Base-by-base conservation (phyloP, 2,888 invertebrate species). In the Amphimallon solstitiale region DNA sequence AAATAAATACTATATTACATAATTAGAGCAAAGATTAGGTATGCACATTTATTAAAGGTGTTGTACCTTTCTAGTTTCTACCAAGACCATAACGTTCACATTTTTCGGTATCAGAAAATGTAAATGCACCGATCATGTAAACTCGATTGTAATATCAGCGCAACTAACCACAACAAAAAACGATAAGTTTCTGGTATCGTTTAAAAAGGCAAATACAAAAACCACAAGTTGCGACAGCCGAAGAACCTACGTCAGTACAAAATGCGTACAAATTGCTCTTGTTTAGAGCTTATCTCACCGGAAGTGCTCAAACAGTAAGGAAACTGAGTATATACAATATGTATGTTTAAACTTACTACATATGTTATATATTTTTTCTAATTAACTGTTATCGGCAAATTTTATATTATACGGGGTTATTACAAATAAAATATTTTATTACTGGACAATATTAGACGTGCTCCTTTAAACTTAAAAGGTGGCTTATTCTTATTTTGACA, bases 11-110 rank as follows among this genome's bases (percentile, higher is more conserved):
- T 5, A 29, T 37, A 52, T 52, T 52, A 52, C 52, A 37, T 17
- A 38, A 19, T 37, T 38, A 37, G 17, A 7, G 19, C 52, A 52
- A 15, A 52, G n/a, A 19, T 52, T 37, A 37, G 52, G 37, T 52
- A 52, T 52, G 52, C 52, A 52, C 52, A 52, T 52, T 37, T 52
- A 37, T 52, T 37, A 15, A 15, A 48, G n/a, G 23, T 48, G 21
- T 23, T 48, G 12, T 48, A 48, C n/a, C 23, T 48, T 48, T 48
- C 48, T 48, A 2, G 48, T 21, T 21, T 21, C n/a, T 23, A 48
- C 9, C 23, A 9, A 43, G 12, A 14, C 43, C 43, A 43, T 43
- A 17, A 43, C 14, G 9, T 17, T 17, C 3, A 4, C 14, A 43
- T 43, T 43, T 14, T 7, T 17, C 17, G 1, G 12, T 14, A 14